Conservation (phyloP, 2,113 vertebrate genomes). For the Tinamus guttatus region DNA sequence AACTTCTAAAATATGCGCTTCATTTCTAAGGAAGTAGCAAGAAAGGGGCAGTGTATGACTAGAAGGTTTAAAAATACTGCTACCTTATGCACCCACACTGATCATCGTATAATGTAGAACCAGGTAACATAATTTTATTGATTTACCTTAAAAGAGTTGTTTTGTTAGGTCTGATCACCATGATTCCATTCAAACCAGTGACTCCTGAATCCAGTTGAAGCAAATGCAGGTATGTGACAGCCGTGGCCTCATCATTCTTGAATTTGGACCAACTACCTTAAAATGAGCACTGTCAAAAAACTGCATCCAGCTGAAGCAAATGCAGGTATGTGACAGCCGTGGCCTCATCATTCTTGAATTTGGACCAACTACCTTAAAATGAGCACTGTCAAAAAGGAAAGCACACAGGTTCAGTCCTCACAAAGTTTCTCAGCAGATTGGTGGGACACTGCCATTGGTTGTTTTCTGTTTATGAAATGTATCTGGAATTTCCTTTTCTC, state of each 20-base stretch:
- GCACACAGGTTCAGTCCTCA: not conserved
- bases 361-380: not conserved
- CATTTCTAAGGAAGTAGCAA: not conserved
- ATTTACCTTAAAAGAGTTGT: not conserved
- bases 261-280: not conserved
- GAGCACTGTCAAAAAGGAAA: not conserved
- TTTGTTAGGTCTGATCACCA: not conserved
- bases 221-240: fast-evolving
- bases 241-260: not conserved
- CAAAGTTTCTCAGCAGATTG: not conserved
- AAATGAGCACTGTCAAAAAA: not conserved
- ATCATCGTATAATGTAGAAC: not conserved
- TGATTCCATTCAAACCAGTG: not conserved
- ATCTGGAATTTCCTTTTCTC: not conserved
- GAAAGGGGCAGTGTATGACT: not conserved
- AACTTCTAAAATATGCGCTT: not conserved
- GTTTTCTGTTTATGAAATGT: not conserved
- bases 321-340: fast-evolving
- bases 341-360: not conserved
- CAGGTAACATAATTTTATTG: not conserved
- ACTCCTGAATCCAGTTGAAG: not conserved
- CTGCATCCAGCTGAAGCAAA: not conserved
- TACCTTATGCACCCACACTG: not conserved
- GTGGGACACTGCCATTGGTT: not conserved
- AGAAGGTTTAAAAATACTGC: not conserved